These are phyloP conservation scores for Agrilus cyanescens DNA, from an alignment of 2,888 invertebrate genomes.

Conservation along the genomic window DNA sequence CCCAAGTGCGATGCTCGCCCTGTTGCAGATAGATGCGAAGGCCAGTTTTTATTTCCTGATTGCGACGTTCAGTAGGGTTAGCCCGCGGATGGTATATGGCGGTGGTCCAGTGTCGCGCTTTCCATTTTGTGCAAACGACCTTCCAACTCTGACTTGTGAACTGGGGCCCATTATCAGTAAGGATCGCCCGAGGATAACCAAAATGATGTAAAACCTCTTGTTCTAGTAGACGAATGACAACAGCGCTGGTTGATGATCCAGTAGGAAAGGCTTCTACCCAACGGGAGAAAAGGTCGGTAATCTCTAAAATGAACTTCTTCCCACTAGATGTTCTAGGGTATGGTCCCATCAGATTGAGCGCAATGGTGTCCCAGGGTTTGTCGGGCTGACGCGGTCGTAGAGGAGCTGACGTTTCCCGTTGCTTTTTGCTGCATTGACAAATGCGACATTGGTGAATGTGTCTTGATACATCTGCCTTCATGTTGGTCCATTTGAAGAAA, in stretches of 20 bases:
- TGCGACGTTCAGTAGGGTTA: not conserved
- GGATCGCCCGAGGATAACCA: slow-evolving; percentile 8
- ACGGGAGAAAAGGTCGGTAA: slow-evolving; percentile 15
- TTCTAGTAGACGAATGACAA: slow-evolving; percentile 3
- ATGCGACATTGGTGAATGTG: slow-evolving; percentile 11
- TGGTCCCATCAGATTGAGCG: slow-evolving; percentile 10
- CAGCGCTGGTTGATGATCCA: slow-evolving; percentile 1
- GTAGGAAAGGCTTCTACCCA: slow-evolving; percentile 18
- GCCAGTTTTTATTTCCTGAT: not conserved
- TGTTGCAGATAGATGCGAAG: not conserved
- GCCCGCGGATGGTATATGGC: not conserved
- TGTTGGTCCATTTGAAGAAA: slow-evolving; percentile 8
- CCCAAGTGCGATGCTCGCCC: not conserved
- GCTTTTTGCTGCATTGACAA: not conserved
- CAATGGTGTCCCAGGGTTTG: slow-evolving; percentile 8
- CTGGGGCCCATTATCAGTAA: slow-evolving; percentile 9
- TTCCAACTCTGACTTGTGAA: slow-evolving; percentile 4
- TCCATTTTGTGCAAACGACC: slow-evolving; percentile 8
- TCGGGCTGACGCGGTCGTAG: slow-evolving; percentile 6
- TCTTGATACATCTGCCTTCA: slow-evolving; percentile 12
- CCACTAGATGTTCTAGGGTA: slow-evolving; percentile 6
- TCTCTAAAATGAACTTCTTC: slow-evolving; percentile 12
- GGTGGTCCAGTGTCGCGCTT: not conserved
- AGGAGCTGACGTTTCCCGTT: slow-evolving; percentile 1
- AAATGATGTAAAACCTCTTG: slow-evolving; percentile 10